Evolutionary conservation across 2,113 vertebrate species (phyloP).

Genomic region (Hippopotamus amphibius): DNA sequence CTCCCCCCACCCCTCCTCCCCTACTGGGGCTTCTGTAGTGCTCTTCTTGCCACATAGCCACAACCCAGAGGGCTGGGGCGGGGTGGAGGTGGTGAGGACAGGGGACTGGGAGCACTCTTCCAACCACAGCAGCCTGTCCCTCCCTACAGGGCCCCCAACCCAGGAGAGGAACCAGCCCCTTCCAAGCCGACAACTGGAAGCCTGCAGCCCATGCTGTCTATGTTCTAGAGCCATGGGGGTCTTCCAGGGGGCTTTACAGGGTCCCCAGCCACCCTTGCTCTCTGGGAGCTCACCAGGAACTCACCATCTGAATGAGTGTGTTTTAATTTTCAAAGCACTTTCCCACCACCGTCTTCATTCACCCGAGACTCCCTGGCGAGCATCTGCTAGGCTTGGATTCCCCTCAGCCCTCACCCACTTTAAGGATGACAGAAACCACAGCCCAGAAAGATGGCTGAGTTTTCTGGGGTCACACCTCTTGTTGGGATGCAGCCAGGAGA

Average conservation of each 20-base stretch:
- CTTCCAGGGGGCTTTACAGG: not conserved
- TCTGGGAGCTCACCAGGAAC: conserved; percentile 49
- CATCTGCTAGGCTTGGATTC: conserved; percentile 4
- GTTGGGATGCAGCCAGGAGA: not conserved
- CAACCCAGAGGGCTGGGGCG: conserved; percentile 66
- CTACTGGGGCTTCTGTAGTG: conserved; percentile 36
- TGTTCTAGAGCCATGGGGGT: not conserved
- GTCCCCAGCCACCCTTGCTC: not conserved
- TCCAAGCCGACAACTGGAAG: not conserved
- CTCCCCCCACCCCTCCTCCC: not conserved
- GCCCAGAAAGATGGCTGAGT: conserved; percentile 18
- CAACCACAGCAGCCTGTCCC: not conserved
- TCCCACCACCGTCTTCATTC: conserved; percentile 4
- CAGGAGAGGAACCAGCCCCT: not conserved
- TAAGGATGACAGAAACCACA: conserved; percentile 23
- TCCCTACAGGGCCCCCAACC: not conserved
- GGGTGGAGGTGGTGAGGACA: conserved; percentile 16
- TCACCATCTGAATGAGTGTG: not conserved
- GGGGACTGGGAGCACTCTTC: not conserved
- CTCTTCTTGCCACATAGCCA: conserved; percentile 81
- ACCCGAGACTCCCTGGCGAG: not conserved
- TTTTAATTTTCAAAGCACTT: conserved; percentile 65
- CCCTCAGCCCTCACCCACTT: not conserved
- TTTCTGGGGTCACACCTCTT: not conserved
- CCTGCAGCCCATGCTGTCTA: not conserved